These are phyloP conservation scores for Pachydiplax longipennis DNA, from an alignment of 2,888 invertebrate genomes.

Conservation along the genomic window DNA sequence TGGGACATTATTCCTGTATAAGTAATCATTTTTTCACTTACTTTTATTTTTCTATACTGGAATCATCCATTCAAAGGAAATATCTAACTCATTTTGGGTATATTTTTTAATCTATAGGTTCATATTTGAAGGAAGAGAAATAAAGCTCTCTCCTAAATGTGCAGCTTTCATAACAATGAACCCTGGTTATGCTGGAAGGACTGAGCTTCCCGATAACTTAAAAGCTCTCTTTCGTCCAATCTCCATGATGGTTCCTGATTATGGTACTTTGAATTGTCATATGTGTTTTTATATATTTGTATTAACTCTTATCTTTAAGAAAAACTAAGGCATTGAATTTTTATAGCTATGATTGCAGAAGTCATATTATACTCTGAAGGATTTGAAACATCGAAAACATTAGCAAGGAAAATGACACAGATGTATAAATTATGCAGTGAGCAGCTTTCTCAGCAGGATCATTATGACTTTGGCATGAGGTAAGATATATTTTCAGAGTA, in stretches of 20 bases:
- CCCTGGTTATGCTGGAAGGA: constrained; percentile 83
- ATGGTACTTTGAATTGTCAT: constrained; percentile 65
- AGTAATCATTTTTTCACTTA: background rate
- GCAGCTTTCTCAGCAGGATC: constrained; percentile 89
- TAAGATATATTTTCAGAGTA: constrained; percentile 47
- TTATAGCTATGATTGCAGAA: constrained; percentile 81
- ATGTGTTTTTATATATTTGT: too few species aligned
- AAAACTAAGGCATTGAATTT: constrained; percentile 10
- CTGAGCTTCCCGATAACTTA: constrained; percentile 87
- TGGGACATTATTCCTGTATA: background rate
- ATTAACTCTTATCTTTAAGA: background rate
- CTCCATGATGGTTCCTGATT: constrained; percentile 93
- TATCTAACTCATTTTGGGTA: background rate
- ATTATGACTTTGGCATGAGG: constrained; percentile 91
- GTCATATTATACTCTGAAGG: constrained; percentile 94
- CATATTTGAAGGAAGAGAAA: constrained; percentile 89
- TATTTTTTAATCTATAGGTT: constrained; percentile 65
- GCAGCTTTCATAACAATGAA: constrained; percentile 93
- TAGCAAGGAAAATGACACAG: constrained; percentile 92
- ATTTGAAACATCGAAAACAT: constrained; percentile 83
- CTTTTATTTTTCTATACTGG: background rate
- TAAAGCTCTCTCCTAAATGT: constrained; percentile 80
- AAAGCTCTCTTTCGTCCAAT: constrained; percentile 87
- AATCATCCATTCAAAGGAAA: background rate
- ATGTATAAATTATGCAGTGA: constrained; percentile 93